Base-by-base conservation (phyloP, 2,113 vertebrate species). In the Zosterops hypoxanthus region DNA sequence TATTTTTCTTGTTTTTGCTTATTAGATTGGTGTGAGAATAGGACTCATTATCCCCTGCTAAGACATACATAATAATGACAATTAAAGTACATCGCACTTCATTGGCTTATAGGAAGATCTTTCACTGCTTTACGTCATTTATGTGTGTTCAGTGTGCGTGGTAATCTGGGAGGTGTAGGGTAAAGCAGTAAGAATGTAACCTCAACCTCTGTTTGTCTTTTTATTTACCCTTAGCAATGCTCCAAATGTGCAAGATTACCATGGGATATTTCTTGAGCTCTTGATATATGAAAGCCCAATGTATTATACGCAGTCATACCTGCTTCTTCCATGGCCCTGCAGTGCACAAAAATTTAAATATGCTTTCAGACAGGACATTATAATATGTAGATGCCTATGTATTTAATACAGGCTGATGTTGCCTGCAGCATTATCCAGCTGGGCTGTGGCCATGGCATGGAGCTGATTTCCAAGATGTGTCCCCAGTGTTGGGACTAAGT, bases 1-100 rank as follows among this genome's bases (percentile, higher is more conserved):
- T 39, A 12, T 1, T 73, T 65, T 70, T 59, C 9, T 53, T 52
- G 60, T 69, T 12, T 46, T 82, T 94, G 25, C 50, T 83, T 92
- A 34, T 84, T 92, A 71, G 36, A 52, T 79, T 94, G 69, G 22
- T 75, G 64, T 53, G 68, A 80, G 71, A 95, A 86, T 56, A 90
- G 36, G 50, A 68, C 28, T 73, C 22, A 49, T 92, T 94, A 88
- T 87, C 19, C 42, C 34, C 47, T 63, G 46, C 70, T 70, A 90
- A 88, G 71, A 36, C 36, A 86, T 70, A 63, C 23, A 46, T 61
- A 86, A 64, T 71, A 92, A 68, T 50, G 82, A 73, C 36, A 78
- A 71, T 82, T 96, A 52, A 92, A 79, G 34, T 73, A 66, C 22
- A 22, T 33, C 73, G 17, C 26, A 52, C 28, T 73, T 90, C 20